phyloP scores from a whole-genome alignment of 2,888 invertebrate genomes.

The Zootermopsis nevadensis region DNA sequence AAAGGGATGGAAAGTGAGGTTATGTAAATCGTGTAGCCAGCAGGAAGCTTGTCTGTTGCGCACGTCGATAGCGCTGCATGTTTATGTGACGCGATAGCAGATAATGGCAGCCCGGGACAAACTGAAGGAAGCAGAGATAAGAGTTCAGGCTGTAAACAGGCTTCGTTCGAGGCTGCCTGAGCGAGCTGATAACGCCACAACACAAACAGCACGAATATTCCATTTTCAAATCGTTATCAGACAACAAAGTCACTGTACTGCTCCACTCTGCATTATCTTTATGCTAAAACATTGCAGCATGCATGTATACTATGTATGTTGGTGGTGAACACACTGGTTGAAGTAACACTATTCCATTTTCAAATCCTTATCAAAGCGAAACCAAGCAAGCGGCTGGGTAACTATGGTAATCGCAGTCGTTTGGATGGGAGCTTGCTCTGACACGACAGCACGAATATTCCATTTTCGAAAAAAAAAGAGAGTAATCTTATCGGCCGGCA shows the following conservation, averaged over 20 bases:
- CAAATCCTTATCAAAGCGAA: slow-evolving; percentile 45
- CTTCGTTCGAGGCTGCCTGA: slow-evolving; percentile 51
- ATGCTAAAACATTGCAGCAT: slow-evolving; percentile 43
- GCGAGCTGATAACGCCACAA: slow-evolving; percentile 51
- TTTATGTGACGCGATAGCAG: slow-evolving; percentile 52
- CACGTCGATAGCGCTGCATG: slow-evolving; percentile 49
- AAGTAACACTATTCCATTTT: slow-evolving; percentile 39
- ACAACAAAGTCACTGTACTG: slow-evolving; percentile 58
- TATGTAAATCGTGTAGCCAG: slow-evolving; percentile 43
- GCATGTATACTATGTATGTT: neutral
- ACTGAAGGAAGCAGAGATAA: slow-evolving; percentile 51
- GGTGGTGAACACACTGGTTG: slow-evolving; percentile 21
- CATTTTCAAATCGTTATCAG: slow-evolving; percentile 63
- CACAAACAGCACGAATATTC: slow-evolving; percentile 64
- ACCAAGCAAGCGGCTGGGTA: slow-evolving; percentile 22
- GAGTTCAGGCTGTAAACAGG: slow-evolving; percentile 51
- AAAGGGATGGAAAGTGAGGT: slow-evolving; percentile 34
- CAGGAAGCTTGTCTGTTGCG: slow-evolving; percentile 49
- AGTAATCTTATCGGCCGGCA: slow-evolving; percentile 49
- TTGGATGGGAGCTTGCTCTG: slow-evolving; percentile 16
- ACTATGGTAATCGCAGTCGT: slow-evolving; percentile 42
- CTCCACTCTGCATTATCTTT: slow-evolving; percentile 42
- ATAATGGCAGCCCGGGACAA: slow-evolving; percentile 43
- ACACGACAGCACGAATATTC: slow-evolving; percentile 47
- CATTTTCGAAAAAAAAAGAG: slow-evolving; percentile 42